Base-by-base conservation (phyloP, 2,888 invertebrate genomes). In the Ichneumoninae sp. region DNA sequence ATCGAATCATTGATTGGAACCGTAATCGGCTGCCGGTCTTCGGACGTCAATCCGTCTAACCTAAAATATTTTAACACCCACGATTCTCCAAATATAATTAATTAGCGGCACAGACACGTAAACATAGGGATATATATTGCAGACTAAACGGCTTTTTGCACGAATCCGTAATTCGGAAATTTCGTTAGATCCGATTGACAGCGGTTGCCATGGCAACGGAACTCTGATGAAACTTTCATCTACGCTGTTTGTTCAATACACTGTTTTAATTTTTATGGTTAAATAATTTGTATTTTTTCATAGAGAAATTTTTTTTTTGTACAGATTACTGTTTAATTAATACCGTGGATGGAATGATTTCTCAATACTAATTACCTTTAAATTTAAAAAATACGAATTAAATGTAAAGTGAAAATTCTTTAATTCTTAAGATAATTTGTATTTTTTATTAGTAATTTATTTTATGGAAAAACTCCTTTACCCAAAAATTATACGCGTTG, bases 121-220 rank as follows among this genome's bases (percentile, higher is more conserved):
- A 50, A 73, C 19, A 22, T 50, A 33, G 60, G 4, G 5, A 44
- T 69, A 22, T 82, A 3, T 19, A 19, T 19, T 16, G 16, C 40
- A 19, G 16, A n/a, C 10, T 44, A 1, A 6, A 57, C 26, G 19
- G 19, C 16, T 69, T 76, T 33, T 85, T 63, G 8, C 10, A 54
- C 16, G 3, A 66, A 54, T 44, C 44, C 30, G 6, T 13, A 63
- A 40, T 36, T 36, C 19, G 7, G 5, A 3, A 78, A 57, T 63
- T 36, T 16, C 30, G 3, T n/a, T 13, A 26, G 16, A 10, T 22
- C 0, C 26, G n/a, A 22, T 50, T 40, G 16, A 66, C 66, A 44
- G 63, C 54, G 66, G 82, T 85, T 87, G 70, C 57, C 60, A 86
- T 86, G 26, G 86, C 19, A 81, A 86, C 81, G 22, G 44, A 30